Evolutionary conservation across 2,888 invertebrate genomes (phyloP).

Genomic region (Parasteatoda lunata): DNA sequence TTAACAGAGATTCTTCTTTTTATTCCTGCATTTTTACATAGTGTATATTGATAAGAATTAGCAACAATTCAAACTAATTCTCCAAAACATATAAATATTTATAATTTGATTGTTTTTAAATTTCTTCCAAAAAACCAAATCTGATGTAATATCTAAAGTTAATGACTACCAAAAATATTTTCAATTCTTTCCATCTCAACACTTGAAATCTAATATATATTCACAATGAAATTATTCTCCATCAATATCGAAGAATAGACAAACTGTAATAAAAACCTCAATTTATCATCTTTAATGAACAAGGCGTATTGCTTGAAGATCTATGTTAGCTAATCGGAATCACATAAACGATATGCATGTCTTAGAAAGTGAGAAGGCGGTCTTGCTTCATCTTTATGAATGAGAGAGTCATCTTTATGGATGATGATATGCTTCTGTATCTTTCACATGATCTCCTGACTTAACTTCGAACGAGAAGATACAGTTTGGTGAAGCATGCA

Average conservation of each 20-base stretch:
- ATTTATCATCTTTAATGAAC: not conserved
- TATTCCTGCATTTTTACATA: no score
- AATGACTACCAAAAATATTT: no score
- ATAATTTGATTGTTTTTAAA: no score
- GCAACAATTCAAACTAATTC: no score
- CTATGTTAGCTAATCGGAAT: not conserved
- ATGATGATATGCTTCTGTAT: constrained; percentile 11
- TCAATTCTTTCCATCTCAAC: no score
- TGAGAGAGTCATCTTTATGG: constrained; percentile 52
- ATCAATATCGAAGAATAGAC: not conserved
- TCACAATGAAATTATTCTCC: no score
- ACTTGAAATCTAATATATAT: no score
- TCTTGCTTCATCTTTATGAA: constrained; percentile 44
- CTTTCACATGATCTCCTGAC: not conserved
- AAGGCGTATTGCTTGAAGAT: not conserved
- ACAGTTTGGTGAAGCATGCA: not conserved
- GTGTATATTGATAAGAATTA: no score
- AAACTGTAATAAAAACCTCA: not conserved
- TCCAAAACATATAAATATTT: no score
- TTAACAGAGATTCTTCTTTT: no score
- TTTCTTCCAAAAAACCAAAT: no score
- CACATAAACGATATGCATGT: not conserved
- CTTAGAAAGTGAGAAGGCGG: not conserved
- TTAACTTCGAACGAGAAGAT: not conserved
- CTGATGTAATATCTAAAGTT: no score